A percentile compares a stretch with the other conserved stretches of the same genome.
Evolutionary conservation across 2,113 vertebrate species (phyloP).

Genomic region (Charadrius vociferus): DNA sequence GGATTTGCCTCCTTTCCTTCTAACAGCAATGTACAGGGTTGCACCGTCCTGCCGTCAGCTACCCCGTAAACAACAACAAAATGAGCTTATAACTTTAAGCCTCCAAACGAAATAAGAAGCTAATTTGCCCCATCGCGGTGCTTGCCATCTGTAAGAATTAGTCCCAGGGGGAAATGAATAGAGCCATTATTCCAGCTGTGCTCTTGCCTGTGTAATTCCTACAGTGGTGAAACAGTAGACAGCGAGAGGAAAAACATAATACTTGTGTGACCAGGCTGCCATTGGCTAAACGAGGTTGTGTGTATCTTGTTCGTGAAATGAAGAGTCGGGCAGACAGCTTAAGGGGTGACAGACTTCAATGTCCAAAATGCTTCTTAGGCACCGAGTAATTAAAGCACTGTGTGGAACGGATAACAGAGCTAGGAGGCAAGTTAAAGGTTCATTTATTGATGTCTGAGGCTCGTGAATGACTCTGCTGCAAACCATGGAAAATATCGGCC

Average conservation of each 20-base stretch:
- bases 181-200: constrained; percentile 67
- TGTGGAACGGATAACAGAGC: background rate
- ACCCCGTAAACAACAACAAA: constrained; percentile 63
- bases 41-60: background rate
- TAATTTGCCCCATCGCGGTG: constrained; percentile 67
- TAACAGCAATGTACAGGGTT: constrained; percentile 16
- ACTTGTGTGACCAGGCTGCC: constrained; percentile 76
- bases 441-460: background rate
- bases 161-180: constrained; percentile 74
- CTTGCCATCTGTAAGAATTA: constrained; percentile 72
- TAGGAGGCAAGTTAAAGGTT: background rate
- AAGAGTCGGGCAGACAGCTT: constrained; percentile 65
- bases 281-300: constrained; percentile 46
- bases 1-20: constrained; percentile 24
- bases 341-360: constrained; percentile 53
- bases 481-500: background rate
- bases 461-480: background rate
- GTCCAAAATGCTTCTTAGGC: constrained; percentile 32
- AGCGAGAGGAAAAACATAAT: constrained; percentile 74
- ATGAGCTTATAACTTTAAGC: constrained; percentile 65
- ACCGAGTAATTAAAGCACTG: constrained; percentile 61
- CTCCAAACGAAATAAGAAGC: constrained; percentile 69
- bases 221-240: constrained; percentile 72
- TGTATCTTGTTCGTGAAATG: constrained; percentile 48
- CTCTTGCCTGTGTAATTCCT: constrained; percentile 69